Conservation (phyloP, 2,797 vertebrate species). For the Tarsius wallacei region DNA sequence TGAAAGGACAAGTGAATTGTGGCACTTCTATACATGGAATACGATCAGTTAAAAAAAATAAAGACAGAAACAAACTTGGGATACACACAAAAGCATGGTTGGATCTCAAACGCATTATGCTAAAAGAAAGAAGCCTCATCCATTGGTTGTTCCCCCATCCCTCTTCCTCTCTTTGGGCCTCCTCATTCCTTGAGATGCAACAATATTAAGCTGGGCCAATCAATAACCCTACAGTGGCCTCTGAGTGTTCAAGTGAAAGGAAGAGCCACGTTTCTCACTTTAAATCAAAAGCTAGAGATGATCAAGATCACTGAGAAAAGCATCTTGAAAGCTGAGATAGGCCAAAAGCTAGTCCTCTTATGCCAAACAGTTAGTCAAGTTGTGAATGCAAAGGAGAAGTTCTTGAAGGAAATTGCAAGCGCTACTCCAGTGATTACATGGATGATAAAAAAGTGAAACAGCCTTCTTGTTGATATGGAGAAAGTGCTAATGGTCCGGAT, state of each 20-base stretch:
- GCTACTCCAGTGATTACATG: neutral
- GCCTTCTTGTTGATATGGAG: neutral
- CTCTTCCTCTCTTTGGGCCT: neutral
- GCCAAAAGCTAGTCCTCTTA: no score
- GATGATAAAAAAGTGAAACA: neutral
- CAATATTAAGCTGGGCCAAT: neutral
- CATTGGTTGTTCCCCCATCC: neutral
- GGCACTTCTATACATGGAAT: neutral
- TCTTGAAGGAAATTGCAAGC: neutral
- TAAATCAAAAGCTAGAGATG: neutral
- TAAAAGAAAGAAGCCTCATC: conserved; percentile 18
- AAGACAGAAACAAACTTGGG: neutral
- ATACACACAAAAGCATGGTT: neutral
- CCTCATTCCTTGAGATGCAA: neutral
- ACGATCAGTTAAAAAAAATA: neutral
- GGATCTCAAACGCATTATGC: neutral
- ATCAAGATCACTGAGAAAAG: neutral
- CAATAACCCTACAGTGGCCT: neutral
- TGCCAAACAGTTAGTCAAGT: neutral
- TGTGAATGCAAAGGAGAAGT: neutral
- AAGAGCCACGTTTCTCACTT: neutral
- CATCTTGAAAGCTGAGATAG: neutral
- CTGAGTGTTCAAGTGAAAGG: neutral
- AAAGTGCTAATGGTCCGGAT: neutral
- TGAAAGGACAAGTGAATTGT: neutral